These are phyloP conservation scores for Pomatostomus ruficeps DNA, from an alignment of 2,113 vertebrate species.

Conservation along the genomic window DNA sequence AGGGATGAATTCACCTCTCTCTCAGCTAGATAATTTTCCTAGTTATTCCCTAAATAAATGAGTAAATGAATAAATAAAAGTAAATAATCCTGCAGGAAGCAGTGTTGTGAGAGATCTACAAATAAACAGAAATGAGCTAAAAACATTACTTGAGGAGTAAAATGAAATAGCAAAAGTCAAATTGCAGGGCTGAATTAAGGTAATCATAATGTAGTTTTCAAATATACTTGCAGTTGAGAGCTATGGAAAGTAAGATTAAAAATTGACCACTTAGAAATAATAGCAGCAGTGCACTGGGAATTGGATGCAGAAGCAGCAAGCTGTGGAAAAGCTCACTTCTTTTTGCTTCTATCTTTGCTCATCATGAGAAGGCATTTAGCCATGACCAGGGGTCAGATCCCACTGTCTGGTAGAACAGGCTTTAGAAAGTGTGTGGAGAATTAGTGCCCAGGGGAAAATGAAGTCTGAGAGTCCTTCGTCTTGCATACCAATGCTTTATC, in stretches of 20 bases:
- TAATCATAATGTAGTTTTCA: conserved; percentile 64
- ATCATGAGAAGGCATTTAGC: not conserved
- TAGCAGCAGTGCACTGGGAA: conserved; percentile 1
- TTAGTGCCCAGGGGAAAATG: not conserved
- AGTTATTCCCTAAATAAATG: not conserved
- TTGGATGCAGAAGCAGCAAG: not conserved
- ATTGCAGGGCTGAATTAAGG: conserved; percentile 61
- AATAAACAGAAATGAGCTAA: conserved; percentile 49
- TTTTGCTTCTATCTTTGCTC: not conserved
- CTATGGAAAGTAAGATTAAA: conserved; percentile 61
- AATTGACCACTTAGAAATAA: conserved; percentile 67
- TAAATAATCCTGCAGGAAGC: not conserved
- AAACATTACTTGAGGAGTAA: conserved; percentile 30
- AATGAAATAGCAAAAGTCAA: conserved; percentile 64
- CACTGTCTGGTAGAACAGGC: not conserved
- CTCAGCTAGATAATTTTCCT: not conserved
- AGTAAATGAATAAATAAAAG: not conserved
- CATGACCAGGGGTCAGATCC: not conserved
- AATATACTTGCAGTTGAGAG: conserved; percentile 60
- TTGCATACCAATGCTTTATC: not conserved
- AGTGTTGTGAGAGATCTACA: not conserved
- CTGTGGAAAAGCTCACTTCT: not conserved
- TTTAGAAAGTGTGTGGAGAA: not conserved
- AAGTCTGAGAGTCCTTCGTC: not conserved
- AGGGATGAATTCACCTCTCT: no score